Conservation (phyloP, 2,113 vertebrate species). For the Cephalopholis sonnerati region DNA sequence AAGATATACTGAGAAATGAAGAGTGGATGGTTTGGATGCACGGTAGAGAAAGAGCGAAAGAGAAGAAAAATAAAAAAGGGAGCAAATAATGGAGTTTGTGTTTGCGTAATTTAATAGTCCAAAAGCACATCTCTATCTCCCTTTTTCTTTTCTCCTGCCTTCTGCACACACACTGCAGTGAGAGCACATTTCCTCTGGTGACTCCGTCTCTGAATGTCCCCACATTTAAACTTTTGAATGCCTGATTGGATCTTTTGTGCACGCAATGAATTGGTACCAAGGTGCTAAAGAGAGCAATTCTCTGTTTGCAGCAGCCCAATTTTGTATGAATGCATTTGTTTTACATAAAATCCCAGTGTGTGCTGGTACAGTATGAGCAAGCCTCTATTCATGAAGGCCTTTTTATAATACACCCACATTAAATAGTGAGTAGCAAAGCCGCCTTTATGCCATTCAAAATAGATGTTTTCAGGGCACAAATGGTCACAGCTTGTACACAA, state of each 20-base stretch:
- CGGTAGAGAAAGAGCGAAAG: background rate
- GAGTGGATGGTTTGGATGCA: background rate
- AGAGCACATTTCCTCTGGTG: conserved; percentile 22
- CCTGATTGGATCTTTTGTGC: conserved; percentile 59
- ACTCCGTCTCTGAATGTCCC: conserved; percentile 27
- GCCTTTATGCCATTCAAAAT: conserved; percentile 41
- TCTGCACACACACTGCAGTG: conserved; percentile 1
- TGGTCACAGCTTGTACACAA: conserved; percentile 28
- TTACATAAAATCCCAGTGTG: conserved; percentile 47
- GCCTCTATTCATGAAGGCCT: conserved; percentile 38
- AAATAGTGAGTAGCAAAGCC: conserved; percentile 24
- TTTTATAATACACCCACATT: conserved; percentile 33
- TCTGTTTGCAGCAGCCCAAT: conserved; percentile 16
- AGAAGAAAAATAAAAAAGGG: background rate
- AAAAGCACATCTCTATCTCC: conserved; percentile 4
- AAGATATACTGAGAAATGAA: conserved; percentile 12
- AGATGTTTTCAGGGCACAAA: conserved; percentile 34
- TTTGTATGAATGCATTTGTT: conserved; percentile 53
- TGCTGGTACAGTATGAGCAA: conserved; percentile 36
- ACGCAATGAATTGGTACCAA: conserved; percentile 55
- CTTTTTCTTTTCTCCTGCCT: background rate
- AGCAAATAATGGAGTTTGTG: conserved; percentile 3
- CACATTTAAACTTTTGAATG: conserved; percentile 35
- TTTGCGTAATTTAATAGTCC: conserved; percentile 25
- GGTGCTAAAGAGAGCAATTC: conserved; percentile 34